These are phyloP conservation scores for Semaprochilodus insignis DNA, from an alignment of 2,797 vertebrate genomes.

Conservation along the genomic window DNA sequence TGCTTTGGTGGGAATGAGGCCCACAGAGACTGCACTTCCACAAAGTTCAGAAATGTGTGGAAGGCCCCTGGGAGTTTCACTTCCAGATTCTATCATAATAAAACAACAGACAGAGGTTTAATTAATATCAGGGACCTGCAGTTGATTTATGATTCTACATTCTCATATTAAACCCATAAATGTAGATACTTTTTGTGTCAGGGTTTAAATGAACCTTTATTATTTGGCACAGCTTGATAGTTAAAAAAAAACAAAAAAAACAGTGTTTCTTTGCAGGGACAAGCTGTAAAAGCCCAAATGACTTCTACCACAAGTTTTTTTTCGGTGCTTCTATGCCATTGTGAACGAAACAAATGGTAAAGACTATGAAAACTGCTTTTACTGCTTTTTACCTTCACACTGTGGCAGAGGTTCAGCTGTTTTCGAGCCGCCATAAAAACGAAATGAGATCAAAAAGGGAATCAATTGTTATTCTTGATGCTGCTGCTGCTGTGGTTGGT, in stretches of 20 bases:
- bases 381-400: neutral
- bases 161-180: neutral
- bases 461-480: neutral
- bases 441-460: neutral
- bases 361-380: neutral
- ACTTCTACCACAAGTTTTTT: neutral
- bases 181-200: neutral
- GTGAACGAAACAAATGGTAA: neutral
- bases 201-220: too few species aligned
- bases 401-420: neutral
- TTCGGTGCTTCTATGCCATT: neutral
- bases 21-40: neutral
- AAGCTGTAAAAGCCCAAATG: neutral
- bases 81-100: neutral
- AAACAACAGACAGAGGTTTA: neutral
- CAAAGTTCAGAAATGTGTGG: neutral
- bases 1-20: neutral
- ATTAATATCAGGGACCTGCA: neutral
- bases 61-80: neutral
- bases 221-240: neutral
- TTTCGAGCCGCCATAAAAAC: neutral
- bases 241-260: neutral
- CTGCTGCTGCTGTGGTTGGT: neutral
- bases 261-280: neutral
- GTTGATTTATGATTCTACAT: too few species aligned